Conservation (phyloP, 2,797 vertebrate species). For the Phalanger gymnotis region DNA sequence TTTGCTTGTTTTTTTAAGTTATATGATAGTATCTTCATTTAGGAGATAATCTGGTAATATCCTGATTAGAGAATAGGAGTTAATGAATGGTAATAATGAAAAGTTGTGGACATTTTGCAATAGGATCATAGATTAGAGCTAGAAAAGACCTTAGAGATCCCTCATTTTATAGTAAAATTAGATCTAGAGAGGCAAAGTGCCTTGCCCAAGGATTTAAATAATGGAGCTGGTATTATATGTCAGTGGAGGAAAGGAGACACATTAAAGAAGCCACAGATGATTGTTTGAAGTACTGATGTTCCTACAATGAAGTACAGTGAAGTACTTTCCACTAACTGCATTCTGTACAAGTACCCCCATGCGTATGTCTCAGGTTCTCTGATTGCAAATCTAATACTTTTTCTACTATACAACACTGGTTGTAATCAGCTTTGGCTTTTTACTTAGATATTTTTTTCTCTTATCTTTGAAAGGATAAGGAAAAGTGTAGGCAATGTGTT, state of each 20-base stretch:
- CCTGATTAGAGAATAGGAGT: background rate
- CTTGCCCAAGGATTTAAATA: background rate
- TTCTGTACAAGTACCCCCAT: no score
- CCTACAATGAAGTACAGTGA: background rate
- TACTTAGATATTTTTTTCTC: background rate
- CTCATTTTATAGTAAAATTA: background rate
- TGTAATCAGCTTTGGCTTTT: conserved; percentile 24
- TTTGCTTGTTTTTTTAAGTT: background rate
- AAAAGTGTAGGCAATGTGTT: background rate
- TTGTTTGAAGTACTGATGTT: background rate
- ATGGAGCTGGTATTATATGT: background rate
- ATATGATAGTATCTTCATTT: background rate
- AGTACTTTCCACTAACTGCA: background rate
- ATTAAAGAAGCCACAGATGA: background rate
- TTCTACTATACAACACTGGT: background rate
- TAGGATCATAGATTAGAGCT: background rate
- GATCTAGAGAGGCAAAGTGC: background rate
- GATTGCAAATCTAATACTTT: background rate
- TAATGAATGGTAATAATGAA: conserved; percentile 27
- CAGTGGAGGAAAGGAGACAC: background rate
- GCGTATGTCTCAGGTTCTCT: background rate
- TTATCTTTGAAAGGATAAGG: conserved; percentile 37
- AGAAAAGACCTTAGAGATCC: no score
- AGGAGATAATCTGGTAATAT: background rate
- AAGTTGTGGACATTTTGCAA: background rate